Base-by-base conservation (phyloP, 2,797 vertebrate genomes). In the Mus minutoides region DNA sequence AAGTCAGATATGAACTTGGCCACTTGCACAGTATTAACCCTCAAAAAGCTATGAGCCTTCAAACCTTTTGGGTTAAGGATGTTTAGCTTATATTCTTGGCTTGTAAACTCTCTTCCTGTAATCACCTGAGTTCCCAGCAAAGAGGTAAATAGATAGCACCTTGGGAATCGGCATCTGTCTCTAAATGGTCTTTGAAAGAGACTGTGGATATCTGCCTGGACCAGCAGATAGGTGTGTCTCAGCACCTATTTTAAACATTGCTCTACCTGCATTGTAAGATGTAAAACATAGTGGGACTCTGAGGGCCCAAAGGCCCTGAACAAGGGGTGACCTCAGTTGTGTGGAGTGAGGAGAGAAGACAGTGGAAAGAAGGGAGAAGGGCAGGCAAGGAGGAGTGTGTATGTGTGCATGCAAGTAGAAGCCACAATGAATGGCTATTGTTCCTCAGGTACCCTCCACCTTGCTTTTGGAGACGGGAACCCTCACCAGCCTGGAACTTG, bases 121-220 rank as follows among this genome's bases (percentile, higher is more conserved):
- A 58, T 58, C 73, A 69, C 56, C 95, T 76, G 34, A 54, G 64
- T 94, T 96, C 76, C 67, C 84, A 71, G 87, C 62, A 10, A 64
- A 69, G 76, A 60, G 52, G 49, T 86, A 52, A 67, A 29, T 62
- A 76, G 69, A 26, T 34, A 31, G 37, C 12, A 2, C 43, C 26
- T 43, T 75, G 60, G n/a, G 58, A 84, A 90, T 89, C 16, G 3
- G n/a, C 54, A 75, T 79, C 14, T 40, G 43, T 0, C 43, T 62
- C 52, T 84, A 58, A 46, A 22, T 3, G 10, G 43, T 24, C 19
- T 3, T 60, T 43, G 12, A 17, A 14, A 82, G 67, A 31, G 40
- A 64, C 64, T 52, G 46, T 31, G 19, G 43, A 10, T 40, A 34
- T 54, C 62, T 21, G 29, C 43, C 60, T 22, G 60, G 43, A 85